Evolutionary conservation across 2,797 vertebrate genomes (phyloP), one percentile per base, ranked within the genome.

Genomic region (Melanotaenia nigrans): DNA sequence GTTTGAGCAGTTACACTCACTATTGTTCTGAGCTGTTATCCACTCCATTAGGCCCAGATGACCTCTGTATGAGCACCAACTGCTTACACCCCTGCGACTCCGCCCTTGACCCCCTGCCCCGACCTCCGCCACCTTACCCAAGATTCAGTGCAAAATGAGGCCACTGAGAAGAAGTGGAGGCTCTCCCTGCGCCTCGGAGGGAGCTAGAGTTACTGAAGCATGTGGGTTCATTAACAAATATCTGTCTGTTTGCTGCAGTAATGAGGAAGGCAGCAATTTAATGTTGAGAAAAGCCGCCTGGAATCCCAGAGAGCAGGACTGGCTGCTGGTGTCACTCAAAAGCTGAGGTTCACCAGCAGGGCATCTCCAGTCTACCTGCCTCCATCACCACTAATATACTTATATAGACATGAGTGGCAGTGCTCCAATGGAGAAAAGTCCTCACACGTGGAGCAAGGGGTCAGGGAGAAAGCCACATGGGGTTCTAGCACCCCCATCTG

Each of bases 201-300:
- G 60, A 88, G 87, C 59, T 77, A 90, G 80, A 77, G 90, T 92
- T 92, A 91, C 78, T 73, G 63, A 81, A 90, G 90, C 89, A 92
- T 90, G 90, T 77, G 91, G 89, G 84, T 93, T 94, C 94, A 94
- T 95, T 94, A 95, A 92, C 91, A 93, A 93, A 94, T 94, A 92
- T 94, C 91, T 94, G 93, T 94, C 93, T 93, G 94, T 95, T 95
- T 94, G 89, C 91, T 85, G 88, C 84, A 78, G 90, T 92, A 92
- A 94, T 94, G 90, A 90, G 89, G 78, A 77, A 72, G 89, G 85
- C 86, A 70, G 86, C 90, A 88, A 81, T 93, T 93, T 93, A 83
- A 93, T 91, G 78, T 78, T 66, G 78, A 85, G 63, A 81, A 78
- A 84, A 89, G 86, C 82, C 71, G 79, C 72, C 65, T 76, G 90